Evolutionary conservation across 2,113 vertebrate genomes (phyloP).

Genomic region (Camarhynchus parvulus): DNA sequence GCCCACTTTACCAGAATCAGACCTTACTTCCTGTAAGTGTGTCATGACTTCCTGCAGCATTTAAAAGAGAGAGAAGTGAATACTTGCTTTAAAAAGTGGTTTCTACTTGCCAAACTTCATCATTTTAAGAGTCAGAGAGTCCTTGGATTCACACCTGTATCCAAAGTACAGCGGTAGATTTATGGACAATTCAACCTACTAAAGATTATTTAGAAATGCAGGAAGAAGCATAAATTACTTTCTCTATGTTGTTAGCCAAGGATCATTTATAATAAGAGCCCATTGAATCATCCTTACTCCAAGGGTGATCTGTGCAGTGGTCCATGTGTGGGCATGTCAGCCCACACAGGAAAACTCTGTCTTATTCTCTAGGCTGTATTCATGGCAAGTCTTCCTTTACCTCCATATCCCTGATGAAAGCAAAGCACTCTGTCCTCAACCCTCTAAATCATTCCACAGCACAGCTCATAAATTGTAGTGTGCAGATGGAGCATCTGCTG

Average conservation of each 20-base stretch:
- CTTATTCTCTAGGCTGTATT: not conserved
- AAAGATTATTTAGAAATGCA: slow-evolving; percentile 55
- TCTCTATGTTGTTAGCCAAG: slow-evolving; percentile 35
- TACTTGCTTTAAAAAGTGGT: slow-evolving; percentile 17
- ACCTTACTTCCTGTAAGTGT: slow-evolving; percentile 30
- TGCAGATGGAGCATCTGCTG: slow-evolving; percentile 14
- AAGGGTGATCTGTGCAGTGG: slow-evolving; percentile 23
- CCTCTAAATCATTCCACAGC: not conserved
- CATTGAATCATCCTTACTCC: slow-evolving; percentile 8
- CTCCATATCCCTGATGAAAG: not conserved
- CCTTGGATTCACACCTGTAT: slow-evolving; percentile 54
- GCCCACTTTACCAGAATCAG: not conserved
- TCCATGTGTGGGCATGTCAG: slow-evolving; percentile 31
- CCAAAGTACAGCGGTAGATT: slow-evolving; percentile 45
- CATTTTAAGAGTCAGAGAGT: slow-evolving; percentile 34
- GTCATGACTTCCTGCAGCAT: slow-evolving; percentile 39
- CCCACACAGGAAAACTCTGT: not conserved
- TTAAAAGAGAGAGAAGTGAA: slow-evolving; percentile 20
- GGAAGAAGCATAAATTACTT: slow-evolving; percentile 37
- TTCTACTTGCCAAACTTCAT: slow-evolving; percentile 54
- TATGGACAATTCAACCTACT: slow-evolving; percentile 50
- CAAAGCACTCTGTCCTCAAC: not conserved
- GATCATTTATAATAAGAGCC: slow-evolving; percentile 49
- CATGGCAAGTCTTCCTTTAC: not conserved
- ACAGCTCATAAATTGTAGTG: not conserved